Evolutionary conservation across 2,113 vertebrate genomes (phyloP), one percentile per base, ranked within the genome.

Genomic region (Leptodactylus fuscus): DNA sequence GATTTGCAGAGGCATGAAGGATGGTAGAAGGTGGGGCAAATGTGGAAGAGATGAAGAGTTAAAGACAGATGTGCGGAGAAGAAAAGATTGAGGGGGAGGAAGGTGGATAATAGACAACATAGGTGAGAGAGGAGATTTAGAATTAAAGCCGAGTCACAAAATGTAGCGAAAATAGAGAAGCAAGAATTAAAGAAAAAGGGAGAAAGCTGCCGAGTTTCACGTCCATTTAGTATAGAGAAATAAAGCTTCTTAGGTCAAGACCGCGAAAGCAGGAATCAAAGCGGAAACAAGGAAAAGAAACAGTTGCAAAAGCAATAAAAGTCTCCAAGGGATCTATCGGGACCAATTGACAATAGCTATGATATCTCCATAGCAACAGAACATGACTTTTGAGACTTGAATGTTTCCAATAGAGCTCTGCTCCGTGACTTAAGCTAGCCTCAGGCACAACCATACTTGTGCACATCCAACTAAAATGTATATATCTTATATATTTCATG

Each of bases 321-420:
- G 81, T 55, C 67, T 71, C 67, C 0, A 16, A 73, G 67, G 81
- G 32, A 73, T 41, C 46, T 73, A 38, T 67, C 11, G 53, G 67
- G 32, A 73, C 49, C 46, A 41, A 73, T n/a, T 82, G 81, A 82
- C 81, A 82, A 82, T 73, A 73, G 67, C 29, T 73, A 58, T 16
- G 27, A 55, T 82, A 82, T 82, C 48, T 55, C 81, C 81, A 73
- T 82, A 69, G 81, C 53, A 82, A 82, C 81, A 58, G 67, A n/a
- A 58, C 49, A 44, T 41, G 67, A 53, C 67, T 71, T 11, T 8
- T 0, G 46, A 73, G 81, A 24, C 27, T 29, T 34, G 12, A 41
- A 12, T 16, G 34, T 15, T 41, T 8, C 29, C 71, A 82, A n/a
- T 44, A 16, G 18, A 69, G 24, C 20, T 22, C 48, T n/a, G n/a